phyloP scores from a whole-genome alignment of 92 coral and sea anemone species.

The Porites rus region DNA sequence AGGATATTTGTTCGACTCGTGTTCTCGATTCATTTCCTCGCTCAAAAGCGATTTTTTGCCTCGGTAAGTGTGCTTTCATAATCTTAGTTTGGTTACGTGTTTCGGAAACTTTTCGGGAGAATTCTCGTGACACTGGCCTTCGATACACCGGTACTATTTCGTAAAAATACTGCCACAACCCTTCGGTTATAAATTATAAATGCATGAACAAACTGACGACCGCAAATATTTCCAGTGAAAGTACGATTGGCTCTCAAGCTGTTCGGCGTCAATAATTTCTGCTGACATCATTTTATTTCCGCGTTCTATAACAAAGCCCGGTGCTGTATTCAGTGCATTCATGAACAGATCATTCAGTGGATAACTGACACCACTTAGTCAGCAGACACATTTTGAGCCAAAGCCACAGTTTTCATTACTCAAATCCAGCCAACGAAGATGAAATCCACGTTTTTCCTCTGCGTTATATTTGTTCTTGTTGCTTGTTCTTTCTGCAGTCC shows the following conservation, averaged over 20 bases:
- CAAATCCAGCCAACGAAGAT: not conserved
- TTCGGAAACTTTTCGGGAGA: too few species aligned
- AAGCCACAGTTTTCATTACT: not conserved
- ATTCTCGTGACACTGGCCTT: too few species aligned
- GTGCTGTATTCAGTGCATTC: not conserved
- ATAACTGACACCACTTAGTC: not conserved
- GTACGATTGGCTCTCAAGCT: not conserved
- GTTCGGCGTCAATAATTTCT: not conserved
- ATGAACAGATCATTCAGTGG: not conserved
- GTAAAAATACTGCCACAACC: too few species aligned
- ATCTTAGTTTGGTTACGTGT: too few species aligned
- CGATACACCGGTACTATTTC: too few species aligned
- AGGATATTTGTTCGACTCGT: too few species aligned
- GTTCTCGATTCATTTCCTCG: too few species aligned
- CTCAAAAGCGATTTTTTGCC: too few species aligned
- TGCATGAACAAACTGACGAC: too few species aligned
- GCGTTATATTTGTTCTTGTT: conserved; percentile 10
- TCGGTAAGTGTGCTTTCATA: too few species aligned
- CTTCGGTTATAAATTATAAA: too few species aligned
- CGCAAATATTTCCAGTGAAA: not conserved
- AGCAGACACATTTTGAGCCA: not conserved
- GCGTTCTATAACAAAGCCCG: not conserved
- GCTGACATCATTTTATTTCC: not conserved
- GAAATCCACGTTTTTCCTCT: not conserved
- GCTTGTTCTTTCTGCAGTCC: conserved; percentile 3